A percentile compares a stretch with the other conserved stretches of the same genome.
Evolutionary conservation across 2,113 vertebrate genomes (phyloP).

Genomic region (human): GRCh38 chr12:117536001-117536500

Average conservation of each 20-base stretch:
- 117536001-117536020: no score
- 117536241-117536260: neutral
- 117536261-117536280: neutral
- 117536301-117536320: neutral
- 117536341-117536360: neutral
- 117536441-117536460: neutral
- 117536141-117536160: neutral
- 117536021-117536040: neutral
- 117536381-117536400: neutral
- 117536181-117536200: neutral
- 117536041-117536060: fast-evolving
- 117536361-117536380: neutral
- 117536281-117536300: neutral
- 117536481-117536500: neutral
- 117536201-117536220: neutral
- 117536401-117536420: neutral
- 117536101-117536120: neutral
- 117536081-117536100: neutral
- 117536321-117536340: neutral
- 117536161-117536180: neutral
- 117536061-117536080: neutral
- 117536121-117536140: neutral
- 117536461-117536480: neutral
- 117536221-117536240: neutral
- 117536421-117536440: neutral